phyloP scores from a whole-genome alignment of 2,888 invertebrate species.

The Melieria omissa region DNA sequence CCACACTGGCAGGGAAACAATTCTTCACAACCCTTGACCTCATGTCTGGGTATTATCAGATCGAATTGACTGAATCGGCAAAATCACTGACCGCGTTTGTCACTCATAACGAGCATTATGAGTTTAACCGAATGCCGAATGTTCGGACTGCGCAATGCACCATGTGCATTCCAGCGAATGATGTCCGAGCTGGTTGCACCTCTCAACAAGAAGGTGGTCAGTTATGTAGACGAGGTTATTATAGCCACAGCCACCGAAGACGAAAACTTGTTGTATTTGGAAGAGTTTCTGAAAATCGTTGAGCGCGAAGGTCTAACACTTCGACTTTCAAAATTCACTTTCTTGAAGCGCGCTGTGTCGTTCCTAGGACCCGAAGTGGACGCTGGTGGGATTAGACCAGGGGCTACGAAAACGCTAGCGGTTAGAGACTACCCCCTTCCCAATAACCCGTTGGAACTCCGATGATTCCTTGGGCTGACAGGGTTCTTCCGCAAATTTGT shows the following conservation, averaged over 20 bases:
- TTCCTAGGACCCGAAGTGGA: slow-evolving; percentile 1
- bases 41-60: too few relatives aligned
- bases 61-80: slow-evolving; percentile 19
- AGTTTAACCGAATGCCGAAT: slow-evolving; percentile 59
- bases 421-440: background rate
- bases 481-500: slow-evolving; percentile 9
- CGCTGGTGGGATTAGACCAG: background rate
- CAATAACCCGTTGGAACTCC: background rate
- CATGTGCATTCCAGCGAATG: slow-evolving; percentile 57
- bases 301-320: background rate
- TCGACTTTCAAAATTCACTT: background rate
- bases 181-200: background rate
- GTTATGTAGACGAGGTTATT: too few relatives aligned
- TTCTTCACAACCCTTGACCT: slow-evolving; percentile 30
- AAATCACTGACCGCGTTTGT: slow-evolving; percentile 51
- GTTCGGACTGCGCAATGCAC: slow-evolving; percentile 62
- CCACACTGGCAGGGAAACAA: slow-evolving; percentile 51
- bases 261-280: background rate
- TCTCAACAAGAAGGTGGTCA: too few relatives aligned
- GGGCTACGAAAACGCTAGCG: background rate
- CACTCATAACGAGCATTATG: slow-evolving; percentile 60
- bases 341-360: background rate
- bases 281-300: background rate
- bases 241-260: background rate
- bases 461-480: background rate